Evolutionary conservation across 2,113 vertebrate species (phyloP), one percentile per base, ranked within the genome.

Genomic region (Mus musculus): DNA sequence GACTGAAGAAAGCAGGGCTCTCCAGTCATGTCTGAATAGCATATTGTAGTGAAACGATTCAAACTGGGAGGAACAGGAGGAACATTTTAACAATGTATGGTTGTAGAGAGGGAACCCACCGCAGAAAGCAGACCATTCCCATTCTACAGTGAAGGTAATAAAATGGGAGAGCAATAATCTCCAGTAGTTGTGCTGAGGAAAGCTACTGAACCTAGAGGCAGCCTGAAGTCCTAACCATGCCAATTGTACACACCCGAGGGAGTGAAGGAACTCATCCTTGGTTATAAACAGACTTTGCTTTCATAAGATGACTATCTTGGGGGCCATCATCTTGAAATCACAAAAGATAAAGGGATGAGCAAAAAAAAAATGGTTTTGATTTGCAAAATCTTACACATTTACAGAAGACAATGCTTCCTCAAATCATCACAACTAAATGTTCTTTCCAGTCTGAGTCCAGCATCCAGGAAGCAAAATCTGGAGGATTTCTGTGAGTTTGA

Each of bases 321-420:
- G n/a, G 46, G 1, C 11, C 59, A 76, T 28, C 8, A 76, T 72
- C 92, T 72, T 95, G 49, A 94, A 96, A 92, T 88, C 59, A 82
- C 76, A 95, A 89, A 14, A 95, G 19, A 71, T 16, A 71, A 90
- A 61, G 2, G 10, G 19, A 63, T 14, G 3, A 13, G 11, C 20
- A 36, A 28, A 2, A 24, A 59, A 67, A 92, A 86, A 95, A 85
- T 5, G 13, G 0, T 33, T 14, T 26, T 22, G 19, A 13, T 76
- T 88, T 42, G 72, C 3, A 65, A 54, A n/a, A 91, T 86, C 33
- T 49, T 72, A 28, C 1, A 42, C 28, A n/a, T 54, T 96, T 69
- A 75, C 14, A 81, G 36, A 85, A 49, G 69, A 52, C 42, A 24
- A 2, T 80, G 28, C 81, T 28, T 54, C 54, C 78, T 24, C n/a